phyloP scores from a whole-genome alignment of 2,113 vertebrate species.

The Cinclus cinclus region DNA sequence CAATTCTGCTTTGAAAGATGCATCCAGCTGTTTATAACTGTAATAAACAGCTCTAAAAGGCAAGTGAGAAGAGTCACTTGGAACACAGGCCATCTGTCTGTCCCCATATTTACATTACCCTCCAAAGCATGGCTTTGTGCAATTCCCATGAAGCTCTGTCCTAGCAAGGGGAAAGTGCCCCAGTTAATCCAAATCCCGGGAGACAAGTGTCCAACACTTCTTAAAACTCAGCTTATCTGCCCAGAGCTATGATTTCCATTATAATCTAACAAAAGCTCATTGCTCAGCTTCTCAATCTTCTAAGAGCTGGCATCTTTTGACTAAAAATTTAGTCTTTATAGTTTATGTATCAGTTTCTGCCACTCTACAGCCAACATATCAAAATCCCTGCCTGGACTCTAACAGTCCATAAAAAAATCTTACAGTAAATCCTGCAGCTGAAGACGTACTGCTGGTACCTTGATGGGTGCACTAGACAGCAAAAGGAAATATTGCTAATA shows the following conservation, averaged over 20 bases:
- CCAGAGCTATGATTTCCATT: background rate
- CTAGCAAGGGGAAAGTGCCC: background rate
- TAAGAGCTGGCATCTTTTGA: background rate
- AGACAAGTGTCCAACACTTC: background rate
- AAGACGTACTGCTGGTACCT: background rate
- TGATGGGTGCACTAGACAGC: background rate
- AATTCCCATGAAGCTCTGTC: background rate
- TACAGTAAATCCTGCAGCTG: background rate
- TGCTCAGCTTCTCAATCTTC: background rate
- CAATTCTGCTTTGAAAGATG: background rate
- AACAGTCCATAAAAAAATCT: background rate
- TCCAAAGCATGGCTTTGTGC: background rate
- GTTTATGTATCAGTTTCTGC: background rate
- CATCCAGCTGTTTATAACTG: background rate
- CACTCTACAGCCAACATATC: background rate
- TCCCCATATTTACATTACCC: background rate
- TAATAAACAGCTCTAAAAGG: background rate
- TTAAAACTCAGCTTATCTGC: background rate
- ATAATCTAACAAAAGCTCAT: background rate
- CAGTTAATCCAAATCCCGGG: background rate
- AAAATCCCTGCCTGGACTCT: background rate
- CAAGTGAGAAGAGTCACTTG: background rate
- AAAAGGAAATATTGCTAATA: background rate
- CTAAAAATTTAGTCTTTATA: background rate
- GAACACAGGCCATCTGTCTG: background rate